These are phyloP conservation scores for Zonotrichia leucophrys DNA, from an alignment of 2,113 vertebrate species.

Conservation along the genomic window DNA sequence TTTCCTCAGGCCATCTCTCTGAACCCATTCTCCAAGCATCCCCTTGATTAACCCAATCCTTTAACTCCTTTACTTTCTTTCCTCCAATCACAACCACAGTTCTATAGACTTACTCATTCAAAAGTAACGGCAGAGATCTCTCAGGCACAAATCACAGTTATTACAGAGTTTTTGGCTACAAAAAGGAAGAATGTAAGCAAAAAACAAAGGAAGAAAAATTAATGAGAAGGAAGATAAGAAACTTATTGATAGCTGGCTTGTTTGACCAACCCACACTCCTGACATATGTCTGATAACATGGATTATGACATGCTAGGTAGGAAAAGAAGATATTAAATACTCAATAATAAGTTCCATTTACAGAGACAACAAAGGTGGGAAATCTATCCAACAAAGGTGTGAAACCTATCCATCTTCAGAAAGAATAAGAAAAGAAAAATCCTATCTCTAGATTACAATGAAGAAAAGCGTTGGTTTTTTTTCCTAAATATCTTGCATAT, in stretches of 20 bases:
- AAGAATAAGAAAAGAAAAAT: not conserved
- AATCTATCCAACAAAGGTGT: not conserved
- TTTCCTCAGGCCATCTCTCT: not conserved
- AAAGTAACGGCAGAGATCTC: not conserved
- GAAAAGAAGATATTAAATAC: not conserved
- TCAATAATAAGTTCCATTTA: not conserved
- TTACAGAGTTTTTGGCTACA: not conserved
- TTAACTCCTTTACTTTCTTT: not conserved
- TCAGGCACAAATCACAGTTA: not conserved
- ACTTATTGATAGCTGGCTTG: not conserved
- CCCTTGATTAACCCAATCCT: not conserved
- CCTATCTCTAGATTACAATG: not conserved
- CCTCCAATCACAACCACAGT: not conserved
- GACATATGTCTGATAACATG: not conserved
- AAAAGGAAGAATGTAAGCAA: not conserved
- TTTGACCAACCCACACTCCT: not conserved
- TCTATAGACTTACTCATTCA: not conserved
- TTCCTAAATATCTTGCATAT: not conserved
- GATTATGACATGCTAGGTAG: not conserved
- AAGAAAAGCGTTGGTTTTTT: not conserved
- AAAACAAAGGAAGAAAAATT: not conserved
- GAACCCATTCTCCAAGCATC: not conserved
- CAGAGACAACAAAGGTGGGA: not conserved
- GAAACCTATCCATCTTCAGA: not conserved
- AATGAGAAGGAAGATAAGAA: not conserved